Base-by-base conservation (phyloP, 2,888 invertebrate genomes). In the Apeira syringaria region DNA sequence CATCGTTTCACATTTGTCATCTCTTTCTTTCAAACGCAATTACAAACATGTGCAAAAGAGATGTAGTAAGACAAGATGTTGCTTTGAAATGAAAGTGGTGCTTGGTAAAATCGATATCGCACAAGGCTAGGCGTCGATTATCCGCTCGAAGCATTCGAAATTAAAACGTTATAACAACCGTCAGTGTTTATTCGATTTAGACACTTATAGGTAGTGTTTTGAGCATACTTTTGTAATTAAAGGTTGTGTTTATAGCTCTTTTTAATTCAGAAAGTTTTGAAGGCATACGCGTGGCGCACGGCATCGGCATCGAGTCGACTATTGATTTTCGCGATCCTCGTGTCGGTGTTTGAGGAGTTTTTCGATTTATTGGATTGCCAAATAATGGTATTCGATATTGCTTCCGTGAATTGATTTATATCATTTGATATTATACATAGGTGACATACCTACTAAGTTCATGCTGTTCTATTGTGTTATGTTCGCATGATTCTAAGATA, bases 51-150 rank as follows among this genome's bases (percentile, higher is more conserved):
- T 27, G 22, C 1, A 53, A 82, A 41, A 35, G 75, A 63, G 79
- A 77, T 24, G 39, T 47, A 0, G n/a, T 47, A 53, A 63, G 10
- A 5, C 43, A 27, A 59, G 47, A 41, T 20, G 6, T 55, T 73
- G 57, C 67, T 68, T 61, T 67, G 59, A 44, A 60, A 37, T 62
- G 64, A 76, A 76, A 76, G 72, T 72, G 64, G 74, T 74, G 68
- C 73, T 68, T 63, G 70, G 78, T 79, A 88, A 89, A 89, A 90
- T 90, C 90, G 90, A 90, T 90, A 89, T 89, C 87, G 85, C 87
- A 83, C 89, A 90, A 90, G 90, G 89, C 89, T 89, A 82, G 81
- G 74, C 84, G 89, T 90, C 89, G 89, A 90, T 89, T 88, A 88
- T 85, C 85, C 80, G 81, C 74, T 80, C 60, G 55, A 63, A 61